phyloP scores from a whole-genome alignment of 37 sponge, comb jelly and placozoan genomes.

The Ephydatia muelleri region DNA sequence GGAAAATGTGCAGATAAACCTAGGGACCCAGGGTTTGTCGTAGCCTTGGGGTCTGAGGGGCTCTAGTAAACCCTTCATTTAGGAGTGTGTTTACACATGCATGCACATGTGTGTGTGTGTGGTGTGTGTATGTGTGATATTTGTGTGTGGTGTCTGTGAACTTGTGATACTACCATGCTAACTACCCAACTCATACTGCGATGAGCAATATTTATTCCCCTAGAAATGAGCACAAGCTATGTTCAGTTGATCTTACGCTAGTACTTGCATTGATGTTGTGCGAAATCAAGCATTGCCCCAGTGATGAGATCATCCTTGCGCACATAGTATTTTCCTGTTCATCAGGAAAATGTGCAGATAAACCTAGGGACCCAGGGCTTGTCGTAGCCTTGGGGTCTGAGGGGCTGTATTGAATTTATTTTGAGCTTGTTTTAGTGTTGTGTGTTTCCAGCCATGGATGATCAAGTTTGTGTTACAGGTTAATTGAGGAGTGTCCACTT shows the following conservation, averaged over 20 bases:
- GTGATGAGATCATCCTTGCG: conserved; percentile 77
- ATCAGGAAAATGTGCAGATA: conserved; percentile 43
- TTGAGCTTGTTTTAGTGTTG: neutral
- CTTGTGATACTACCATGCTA: too few relatives aligned
- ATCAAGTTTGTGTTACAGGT: neutral
- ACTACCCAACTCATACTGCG: too few relatives aligned
- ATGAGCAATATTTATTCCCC: too few relatives aligned
- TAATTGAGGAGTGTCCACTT: conserved; percentile 66
- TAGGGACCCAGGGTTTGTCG: conserved; percentile 2
- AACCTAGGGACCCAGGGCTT: conserved; percentile 3
- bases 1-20: conserved; percentile 41
- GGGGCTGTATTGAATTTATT: neutral
- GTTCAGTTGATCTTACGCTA: too few relatives aligned
- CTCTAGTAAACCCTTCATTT: neutral
- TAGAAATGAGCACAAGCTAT: too few relatives aligned
- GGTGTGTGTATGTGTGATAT: too few relatives aligned
- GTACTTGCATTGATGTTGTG: too few relatives aligned
- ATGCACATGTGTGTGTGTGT: too few relatives aligned
- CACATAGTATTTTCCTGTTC: conserved; percentile 26
- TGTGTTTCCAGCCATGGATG: neutral
- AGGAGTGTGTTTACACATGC: too few relatives aligned
- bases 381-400: conserved; percentile 13
- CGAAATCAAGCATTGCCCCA: too few relatives aligned
- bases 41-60: conserved; percentile 34
- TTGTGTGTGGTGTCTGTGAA: too few relatives aligned